A percentile compares a stretch with the other conserved stretches of the same genome.
phyloP scores from a whole-genome alignment of 2,113 vertebrate genomes.

The Speoplatyrhinus poulsoni region DNA sequence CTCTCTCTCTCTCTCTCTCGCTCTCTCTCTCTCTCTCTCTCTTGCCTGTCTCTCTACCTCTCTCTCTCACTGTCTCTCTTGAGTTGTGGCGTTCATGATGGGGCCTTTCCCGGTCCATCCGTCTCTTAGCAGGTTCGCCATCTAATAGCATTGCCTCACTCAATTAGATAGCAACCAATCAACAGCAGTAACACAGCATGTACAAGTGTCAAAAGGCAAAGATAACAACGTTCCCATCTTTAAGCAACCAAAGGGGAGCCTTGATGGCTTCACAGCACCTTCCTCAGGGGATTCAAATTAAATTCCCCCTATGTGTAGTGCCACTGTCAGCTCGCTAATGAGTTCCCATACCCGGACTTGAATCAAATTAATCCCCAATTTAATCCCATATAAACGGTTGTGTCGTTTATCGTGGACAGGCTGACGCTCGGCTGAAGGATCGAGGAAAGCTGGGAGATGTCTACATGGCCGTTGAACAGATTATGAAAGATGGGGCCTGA shows the following conservation, averaged over 20 bases:
- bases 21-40: neutral
- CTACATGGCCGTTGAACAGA: conserved; percentile 69
- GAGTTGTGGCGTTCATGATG: neutral
- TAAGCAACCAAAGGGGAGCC: conserved; percentile 14
- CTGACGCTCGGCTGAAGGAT: conserved; percentile 65
- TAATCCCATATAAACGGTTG: conserved; percentile 78
- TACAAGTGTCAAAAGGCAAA: conserved; percentile 43
- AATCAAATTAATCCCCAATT: conserved; percentile 78
- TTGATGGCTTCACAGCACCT: conserved; percentile 36
- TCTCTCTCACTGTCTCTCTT: neutral
- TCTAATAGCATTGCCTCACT: conserved; percentile 27
- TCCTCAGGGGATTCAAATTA: conserved; percentile 71
- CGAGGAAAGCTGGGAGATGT: conserved; percentile 68
- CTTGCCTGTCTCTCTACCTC: neutral
- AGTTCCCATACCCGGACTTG: conserved; percentile 76
- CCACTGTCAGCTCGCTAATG: conserved; percentile 68
- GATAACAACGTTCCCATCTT: conserved; percentile 58
- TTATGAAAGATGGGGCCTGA: conserved; percentile 71
- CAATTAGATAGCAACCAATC: conserved; percentile 58
- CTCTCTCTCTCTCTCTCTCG: neutral
- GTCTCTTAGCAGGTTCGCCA: neutral
- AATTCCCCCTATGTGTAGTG: conserved; percentile 70
- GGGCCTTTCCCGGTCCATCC: neutral
- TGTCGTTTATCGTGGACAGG: conserved; percentile 70
- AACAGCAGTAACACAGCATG: conserved; percentile 58